Evolutionary conservation across 92 coral and sea anemone genomes (phyloP).

Genomic region (Virgularia gustaviana): DNA sequence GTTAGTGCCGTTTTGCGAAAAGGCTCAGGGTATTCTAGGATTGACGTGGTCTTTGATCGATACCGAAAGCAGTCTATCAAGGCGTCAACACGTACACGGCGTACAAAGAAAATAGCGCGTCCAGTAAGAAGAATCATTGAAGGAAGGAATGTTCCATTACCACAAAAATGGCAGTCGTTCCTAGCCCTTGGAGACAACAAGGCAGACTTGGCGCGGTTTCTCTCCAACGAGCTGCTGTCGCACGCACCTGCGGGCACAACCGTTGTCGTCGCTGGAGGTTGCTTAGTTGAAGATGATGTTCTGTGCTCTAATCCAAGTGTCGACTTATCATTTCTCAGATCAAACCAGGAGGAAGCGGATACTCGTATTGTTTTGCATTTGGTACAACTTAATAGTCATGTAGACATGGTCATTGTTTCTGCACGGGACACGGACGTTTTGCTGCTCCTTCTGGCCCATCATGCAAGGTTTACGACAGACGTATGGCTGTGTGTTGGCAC

Average conservation of each 20-base stretch:
- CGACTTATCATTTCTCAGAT: constrained; percentile 5
- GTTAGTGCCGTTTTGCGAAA: constrained; percentile 1
- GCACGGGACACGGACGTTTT: constrained; percentile 33
- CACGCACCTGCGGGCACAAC: neutral
- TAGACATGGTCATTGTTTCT: constrained; percentile 19
- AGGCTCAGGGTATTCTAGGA: neutral
- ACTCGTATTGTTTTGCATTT: constrained; percentile 25
- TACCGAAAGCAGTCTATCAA: constrained; percentile 7
- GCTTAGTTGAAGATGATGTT: constrained; percentile 3
- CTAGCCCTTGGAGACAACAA: constrained; percentile 18
- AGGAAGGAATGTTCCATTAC: neutral
- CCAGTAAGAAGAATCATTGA: neutral
- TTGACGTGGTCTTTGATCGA: constrained; percentile 9
- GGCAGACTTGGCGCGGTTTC: constrained; percentile 30
- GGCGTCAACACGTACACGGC: neutral
- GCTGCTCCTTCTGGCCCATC: constrained; percentile 22
- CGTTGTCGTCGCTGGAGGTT: constrained; percentile 6
- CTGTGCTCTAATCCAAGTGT: constrained; percentile 11
- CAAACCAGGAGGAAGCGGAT: constrained; percentile 42
- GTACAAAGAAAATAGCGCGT: constrained; percentile 3
- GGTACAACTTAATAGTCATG: constrained; percentile 2
- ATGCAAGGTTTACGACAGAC: neutral
- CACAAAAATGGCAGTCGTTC: constrained; percentile 8
- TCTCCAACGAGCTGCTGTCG: too few relatives aligned
- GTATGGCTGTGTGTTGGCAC: constrained; percentile 31